These are phyloP conservation scores for Agriotes lineatus DNA, from an alignment of 2,888 invertebrate species.

Conservation along the genomic window DNA sequence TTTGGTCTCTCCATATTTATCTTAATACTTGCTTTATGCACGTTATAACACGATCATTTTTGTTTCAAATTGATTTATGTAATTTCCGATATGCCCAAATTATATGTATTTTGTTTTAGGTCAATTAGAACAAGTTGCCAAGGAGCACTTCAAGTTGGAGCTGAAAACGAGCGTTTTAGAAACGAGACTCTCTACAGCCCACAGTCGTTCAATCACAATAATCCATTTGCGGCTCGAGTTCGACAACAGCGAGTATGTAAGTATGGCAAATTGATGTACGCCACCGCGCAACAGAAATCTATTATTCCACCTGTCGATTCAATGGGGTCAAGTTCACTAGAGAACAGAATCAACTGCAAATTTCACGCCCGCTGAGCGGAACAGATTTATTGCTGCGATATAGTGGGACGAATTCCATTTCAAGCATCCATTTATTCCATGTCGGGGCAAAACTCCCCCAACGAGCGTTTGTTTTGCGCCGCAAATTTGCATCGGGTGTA, in stretches of 20 bases:
- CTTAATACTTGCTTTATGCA: too few relatives aligned
- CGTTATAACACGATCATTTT: too few relatives aligned
- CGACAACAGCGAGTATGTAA: conserved; percentile 86
- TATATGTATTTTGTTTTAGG: too few relatives aligned
- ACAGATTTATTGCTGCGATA: conserved; percentile 7
- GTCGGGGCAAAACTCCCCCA: too few relatives aligned
- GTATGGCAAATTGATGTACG: conserved; percentile 1
- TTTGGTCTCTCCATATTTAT: too few relatives aligned
- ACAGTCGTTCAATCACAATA: conserved; percentile 68
- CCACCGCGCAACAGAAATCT: too few relatives aligned
- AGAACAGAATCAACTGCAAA: not conserved
- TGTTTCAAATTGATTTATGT: too few relatives aligned
- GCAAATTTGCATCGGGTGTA: too few relatives aligned
- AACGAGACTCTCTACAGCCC: conserved; percentile 68
- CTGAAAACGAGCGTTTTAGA: conserved; percentile 81
- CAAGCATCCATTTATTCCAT: too few relatives aligned
- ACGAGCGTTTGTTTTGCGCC: too few relatives aligned
- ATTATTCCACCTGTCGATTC: not conserved
- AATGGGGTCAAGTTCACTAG: not conserved
- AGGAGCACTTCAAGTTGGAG: conserved; percentile 81
- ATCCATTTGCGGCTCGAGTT: conserved; percentile 85
- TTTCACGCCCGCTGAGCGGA: not conserved
- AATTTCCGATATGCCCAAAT: too few relatives aligned
- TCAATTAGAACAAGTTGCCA: conserved; percentile 88
- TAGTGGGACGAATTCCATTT: too few relatives aligned